Conservation (phyloP, 2,888 invertebrate species). For the Eubasilissa splendida region DNA sequence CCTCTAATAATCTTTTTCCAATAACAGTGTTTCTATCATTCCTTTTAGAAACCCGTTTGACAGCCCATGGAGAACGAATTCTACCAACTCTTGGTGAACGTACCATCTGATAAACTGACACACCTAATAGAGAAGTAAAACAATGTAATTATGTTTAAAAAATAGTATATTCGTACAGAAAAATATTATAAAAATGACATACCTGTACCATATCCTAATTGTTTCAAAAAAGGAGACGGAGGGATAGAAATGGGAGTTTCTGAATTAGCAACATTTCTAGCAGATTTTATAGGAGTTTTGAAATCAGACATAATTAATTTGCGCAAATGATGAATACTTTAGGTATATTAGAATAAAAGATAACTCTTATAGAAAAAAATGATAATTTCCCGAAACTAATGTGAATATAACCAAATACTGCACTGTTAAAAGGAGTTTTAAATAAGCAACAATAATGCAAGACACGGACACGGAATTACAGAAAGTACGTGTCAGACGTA, state of each 20-base stretch:
- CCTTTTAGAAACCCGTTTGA: slow-evolving; percentile 80
- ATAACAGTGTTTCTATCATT: slow-evolving; percentile 62
- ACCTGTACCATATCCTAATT: slow-evolving; percentile 86
- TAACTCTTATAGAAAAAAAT: too few species aligned
- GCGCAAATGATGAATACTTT: too few species aligned
- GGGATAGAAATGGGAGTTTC: slow-evolving; percentile 67
- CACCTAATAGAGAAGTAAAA: slow-evolving; percentile 69
- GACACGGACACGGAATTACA: too few species aligned
- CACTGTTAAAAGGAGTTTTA: too few species aligned
- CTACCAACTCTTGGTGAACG: slow-evolving; percentile 80
- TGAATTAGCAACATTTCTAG: slow-evolving; percentile 60
- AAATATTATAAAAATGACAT: slow-evolving; percentile 55
- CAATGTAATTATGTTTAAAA: not conserved
- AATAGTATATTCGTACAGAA: slow-evolving; percentile 9
- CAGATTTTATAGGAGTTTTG: slow-evolving; percentile 67
- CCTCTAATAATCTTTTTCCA: slow-evolving; percentile 75
- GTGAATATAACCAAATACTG: too few species aligned
- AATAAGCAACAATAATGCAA: too few species aligned
- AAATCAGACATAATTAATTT: slow-evolving; percentile 63
- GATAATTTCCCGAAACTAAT: too few species aligned
- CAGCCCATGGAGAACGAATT: slow-evolving; percentile 87
- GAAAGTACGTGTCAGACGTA: too few species aligned
- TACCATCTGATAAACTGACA: slow-evolving; percentile 83
- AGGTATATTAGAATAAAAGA: too few species aligned
- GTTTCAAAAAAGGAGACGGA: slow-evolving; percentile 81